Evolutionary conservation across 2,113 vertebrate genomes (phyloP).

Genomic region (Mellivora capensis): DNA sequence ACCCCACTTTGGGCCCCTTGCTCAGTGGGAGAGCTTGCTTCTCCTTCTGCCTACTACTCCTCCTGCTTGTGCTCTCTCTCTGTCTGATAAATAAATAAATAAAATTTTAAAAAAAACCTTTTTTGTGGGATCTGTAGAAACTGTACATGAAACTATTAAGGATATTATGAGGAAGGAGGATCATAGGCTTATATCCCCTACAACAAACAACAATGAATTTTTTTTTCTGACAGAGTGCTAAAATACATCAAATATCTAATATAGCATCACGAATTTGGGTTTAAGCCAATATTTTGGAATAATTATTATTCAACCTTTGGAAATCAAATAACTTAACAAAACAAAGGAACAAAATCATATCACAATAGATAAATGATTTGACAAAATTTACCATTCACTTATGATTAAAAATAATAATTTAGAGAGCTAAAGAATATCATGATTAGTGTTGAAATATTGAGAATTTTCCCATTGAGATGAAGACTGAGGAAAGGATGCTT

Average conservation of each 20-base stretch:
- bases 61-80: too few relatives aligned
- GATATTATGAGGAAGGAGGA: neutral
- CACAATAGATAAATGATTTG: neutral
- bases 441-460: neutral
- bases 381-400: neutral
- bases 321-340: constrained; percentile 1
- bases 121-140: neutral
- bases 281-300: neutral
- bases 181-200: neutral
- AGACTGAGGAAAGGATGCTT: neutral
- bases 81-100: too few relatives aligned
- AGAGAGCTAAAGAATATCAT: neutral
- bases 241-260: neutral
- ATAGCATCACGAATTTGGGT: neutral
- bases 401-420: neutral
- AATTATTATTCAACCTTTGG: neutral
- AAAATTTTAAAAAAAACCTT: too few relatives aligned
- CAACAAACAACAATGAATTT: neutral
- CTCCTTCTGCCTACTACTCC: too few relatives aligned
- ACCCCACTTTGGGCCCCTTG: too few relatives aligned
- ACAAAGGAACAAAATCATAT: neutral
- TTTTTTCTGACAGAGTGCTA: neutral
- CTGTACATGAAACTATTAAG: neutral
- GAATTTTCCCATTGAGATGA: neutral
- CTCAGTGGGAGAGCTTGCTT: too few relatives aligned